Percentiles rank a stretch among this genome's conserved stretches.
These are phyloP conservation scores for Pseudeuparius sepicola DNA, from an alignment of 2,888 invertebrate genomes.

Conservation along the genomic window DNA sequence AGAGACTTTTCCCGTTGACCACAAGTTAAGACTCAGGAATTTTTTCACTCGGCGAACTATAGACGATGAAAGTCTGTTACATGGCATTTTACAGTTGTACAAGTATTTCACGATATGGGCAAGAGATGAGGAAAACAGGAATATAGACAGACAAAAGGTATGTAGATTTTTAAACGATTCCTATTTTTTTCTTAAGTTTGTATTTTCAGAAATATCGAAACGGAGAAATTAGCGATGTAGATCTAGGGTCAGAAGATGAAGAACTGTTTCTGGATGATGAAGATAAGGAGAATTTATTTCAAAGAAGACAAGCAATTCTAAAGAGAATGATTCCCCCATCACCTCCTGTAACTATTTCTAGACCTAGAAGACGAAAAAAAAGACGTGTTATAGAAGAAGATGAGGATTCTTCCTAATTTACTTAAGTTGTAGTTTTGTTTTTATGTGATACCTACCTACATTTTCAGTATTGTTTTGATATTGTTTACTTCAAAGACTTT, in stretches of 20 bases:
- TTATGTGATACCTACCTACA: no score
- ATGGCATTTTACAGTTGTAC: conserved; percentile 20
- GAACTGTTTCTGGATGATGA: conserved; percentile 23
- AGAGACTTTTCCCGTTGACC: conserved; percentile 24
- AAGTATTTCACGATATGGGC: conserved; percentile 23
- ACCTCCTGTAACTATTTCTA: no score
- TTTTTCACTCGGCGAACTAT: conserved; percentile 19
- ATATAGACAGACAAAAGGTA: conserved; percentile 23
- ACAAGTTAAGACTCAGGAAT: no score
- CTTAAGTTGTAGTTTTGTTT: no score
- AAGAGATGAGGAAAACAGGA: conserved; percentile 20
- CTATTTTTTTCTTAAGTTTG: conserved; percentile 5
- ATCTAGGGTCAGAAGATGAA: conserved; percentile 25
- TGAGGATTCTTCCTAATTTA: no score
- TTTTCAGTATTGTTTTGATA: no score
- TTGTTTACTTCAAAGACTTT: no score
- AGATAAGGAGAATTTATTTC: conserved; percentile 20
- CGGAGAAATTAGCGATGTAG: conserved; percentile 20
- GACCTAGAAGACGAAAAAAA: conserved; percentile 3
- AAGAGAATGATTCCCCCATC: conserved; percentile 21
- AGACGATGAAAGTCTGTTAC: conserved; percentile 16
- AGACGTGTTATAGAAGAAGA: no score
- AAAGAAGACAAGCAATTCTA: conserved; percentile 18
- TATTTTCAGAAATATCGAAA: conserved; percentile 11
- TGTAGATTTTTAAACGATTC: conserved; percentile 6